Evolutionary conservation across 2,888 invertebrate genomes (phyloP).

Genomic region (Tetragonisca angustula): DNA sequence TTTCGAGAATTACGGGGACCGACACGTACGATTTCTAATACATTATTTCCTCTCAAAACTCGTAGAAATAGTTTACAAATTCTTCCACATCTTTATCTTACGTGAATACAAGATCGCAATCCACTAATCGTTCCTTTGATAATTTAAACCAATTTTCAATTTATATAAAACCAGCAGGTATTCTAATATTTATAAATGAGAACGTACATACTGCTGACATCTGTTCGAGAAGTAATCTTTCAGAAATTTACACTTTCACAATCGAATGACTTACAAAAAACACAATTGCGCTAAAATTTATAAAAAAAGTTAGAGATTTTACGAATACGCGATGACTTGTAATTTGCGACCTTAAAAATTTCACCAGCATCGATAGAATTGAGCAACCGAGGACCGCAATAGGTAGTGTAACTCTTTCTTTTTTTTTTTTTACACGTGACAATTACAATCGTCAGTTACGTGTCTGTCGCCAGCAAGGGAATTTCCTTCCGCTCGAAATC

Average conservation of each 20-base stretch:
- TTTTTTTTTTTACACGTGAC: background rate
- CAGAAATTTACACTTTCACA: background rate
- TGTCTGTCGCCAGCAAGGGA: slow-evolving; percentile 7
- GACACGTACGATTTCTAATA: no score
- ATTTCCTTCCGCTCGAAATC: slow-evolving; percentile 43
- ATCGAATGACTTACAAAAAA: background rate
- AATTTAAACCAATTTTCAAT: no score
- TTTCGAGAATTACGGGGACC: no score
- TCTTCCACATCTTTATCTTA: no score
- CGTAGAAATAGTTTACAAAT: no score
- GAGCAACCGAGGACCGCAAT: background rate
- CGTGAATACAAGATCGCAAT: no score
- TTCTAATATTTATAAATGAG: no score
- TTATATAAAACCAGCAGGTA: no score
- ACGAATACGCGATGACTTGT: background rate
- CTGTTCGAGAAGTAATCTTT: background rate
- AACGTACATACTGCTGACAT: background rate
- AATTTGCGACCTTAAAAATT: fast-evolving
- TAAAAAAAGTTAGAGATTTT: background rate
- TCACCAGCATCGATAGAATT: background rate
- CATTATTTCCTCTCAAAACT: no score
- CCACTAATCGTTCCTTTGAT: no score
- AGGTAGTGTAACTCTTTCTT: background rate
- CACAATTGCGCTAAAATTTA: background rate
- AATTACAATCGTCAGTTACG: background rate